Evolutionary conservation across 2,797 vertebrate species (phyloP), one percentile per base, ranked within the genome.

Genomic region (Australoheros facetus): DNA sequence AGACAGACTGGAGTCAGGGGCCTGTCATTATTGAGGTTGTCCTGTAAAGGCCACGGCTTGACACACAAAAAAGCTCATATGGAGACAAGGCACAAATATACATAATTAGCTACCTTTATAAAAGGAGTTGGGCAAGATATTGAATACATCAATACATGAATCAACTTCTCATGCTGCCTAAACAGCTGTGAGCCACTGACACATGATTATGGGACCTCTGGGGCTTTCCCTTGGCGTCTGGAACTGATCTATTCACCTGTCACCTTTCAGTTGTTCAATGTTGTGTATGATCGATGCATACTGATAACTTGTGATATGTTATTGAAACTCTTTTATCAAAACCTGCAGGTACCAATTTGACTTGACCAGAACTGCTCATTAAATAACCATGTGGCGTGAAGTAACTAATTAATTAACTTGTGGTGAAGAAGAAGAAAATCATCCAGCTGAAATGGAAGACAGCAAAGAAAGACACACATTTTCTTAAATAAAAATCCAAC

Each of bases 11-110:
- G 48, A 81, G 87, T 81, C 75, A 78, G 28, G 17, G 56, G 73
- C 81, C 17, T 55, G 71, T 75, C 87, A 84, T 91, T 83, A 86
- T 71, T 39, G 26, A 80, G 62, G 72, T 9, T 80, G 39, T 85
- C 57, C 48, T 37, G 62, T 42, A 72, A 55, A 74, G 64, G 73
- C 45, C 5, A 11, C 42, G 53, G 42, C 48, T 48, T 30, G 26
- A 30, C 26, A 0, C 23, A 28, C 39, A 48, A 69, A 48, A 48
- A 66, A 48, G 39, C 39, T 12, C 19, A 66, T 16, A 28, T 48
- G 62, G 45, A 66, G 23, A 66, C 28, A 66, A 28, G 1, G 7
- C 7, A 17, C 16, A 17, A 17, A 48, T 48, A 17, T 48, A 17
- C 45, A 19, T 53, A n/a, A 19, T 53, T 32, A 69, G 42, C 17